Base-by-base conservation (phyloP, 2,888 invertebrate genomes). In the Zygothrica quintamaculata region DNA sequence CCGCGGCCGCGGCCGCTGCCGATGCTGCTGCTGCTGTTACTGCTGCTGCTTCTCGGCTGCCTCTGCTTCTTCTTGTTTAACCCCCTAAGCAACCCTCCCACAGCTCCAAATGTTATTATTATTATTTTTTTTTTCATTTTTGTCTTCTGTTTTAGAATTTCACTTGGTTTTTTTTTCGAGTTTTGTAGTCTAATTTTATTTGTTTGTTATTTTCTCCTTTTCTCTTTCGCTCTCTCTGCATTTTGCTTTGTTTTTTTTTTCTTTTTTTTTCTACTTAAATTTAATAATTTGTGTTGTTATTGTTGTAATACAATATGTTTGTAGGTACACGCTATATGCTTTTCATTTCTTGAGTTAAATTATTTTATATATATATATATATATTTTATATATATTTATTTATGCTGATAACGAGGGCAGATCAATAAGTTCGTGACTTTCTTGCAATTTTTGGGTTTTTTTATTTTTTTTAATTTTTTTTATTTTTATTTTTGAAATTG, bases 171-270 rank as follows among this genome's bases (percentile, higher is more conserved):
- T 58, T 58, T 47, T 74, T 72, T 72, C 43, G 65, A 82, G 74
- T 78, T 81, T 75, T 73, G 74, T 79, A 82, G 78, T 78, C 82
- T 78, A 78, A 78, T 76, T 78, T 78, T 82, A 76, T 82, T 79
- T 78, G 60, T 74, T 67, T 53, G 18, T 50, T 70, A 53, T 70
- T 75, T n/a, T n/a, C n/a, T n/a, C n/a, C n/a, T n/a, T n/a, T n/a
- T n/a, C n/a, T n/a, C n/a, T n/a, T n/a, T n/a, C n/a, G 74, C 71
- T 22, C 53, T 60, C 66, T 62, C 68, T 60, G 64, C 60, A 70
- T 42, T 53, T 53, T 58, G 36, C 1, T 9, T 40, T 22, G 26
- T 31, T 25, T 33, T 33, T 13, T 60, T 11, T 18, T 22, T 12
- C 36, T 12, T 6, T 51, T 34, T 39, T 44, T 74, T 42, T 82